Percentiles rank a stretch among this genome's conserved stretches.
phyloP scores from a whole-genome alignment of 2,888 invertebrate genomes.

The Andrena dorsata region DNA sequence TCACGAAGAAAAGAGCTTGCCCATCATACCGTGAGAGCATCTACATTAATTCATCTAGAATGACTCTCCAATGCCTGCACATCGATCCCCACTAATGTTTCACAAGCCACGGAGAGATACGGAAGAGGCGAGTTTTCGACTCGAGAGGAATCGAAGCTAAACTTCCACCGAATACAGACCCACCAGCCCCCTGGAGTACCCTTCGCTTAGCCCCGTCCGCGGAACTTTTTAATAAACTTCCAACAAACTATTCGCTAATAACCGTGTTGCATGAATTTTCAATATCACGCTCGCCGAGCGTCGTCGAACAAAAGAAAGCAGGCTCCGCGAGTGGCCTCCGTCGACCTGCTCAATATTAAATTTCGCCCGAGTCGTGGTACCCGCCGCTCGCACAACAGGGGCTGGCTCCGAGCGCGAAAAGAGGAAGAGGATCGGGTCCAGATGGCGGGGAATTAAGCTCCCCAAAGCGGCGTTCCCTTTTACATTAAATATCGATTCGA shows the following conservation, averaged over 20 bases:
- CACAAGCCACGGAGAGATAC: background rate
- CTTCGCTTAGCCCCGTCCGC: background rate
- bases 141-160: too few relatives aligned
- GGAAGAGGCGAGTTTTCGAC: too few relatives aligned
- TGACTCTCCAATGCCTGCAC: too few relatives aligned
- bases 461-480: conserved; percentile 4
- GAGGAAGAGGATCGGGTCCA: background rate
- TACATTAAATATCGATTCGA: conserved; percentile 32
- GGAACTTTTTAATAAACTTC: conserved; percentile 7
- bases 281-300: background rate
- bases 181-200: too few relatives aligned
- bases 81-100: too few relatives aligned
- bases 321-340: background rate
- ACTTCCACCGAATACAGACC: background rate
- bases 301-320: conserved; percentile 7
- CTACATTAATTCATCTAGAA: too few relatives aligned
- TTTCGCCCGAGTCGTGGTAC: background rate
- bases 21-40: too few relatives aligned
- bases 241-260: conserved; percentile 2
- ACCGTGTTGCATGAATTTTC: background rate
- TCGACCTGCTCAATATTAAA: conserved; percentile 4
- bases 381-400: background rate
- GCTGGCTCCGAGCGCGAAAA: background rate
- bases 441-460: background rate
- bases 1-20: too few relatives aligned